Percentiles rank a stretch among this genome's conserved stretches.
phyloP scores from a whole-genome alignment of 2,797 vertebrate species.

The Momotus momota region DNA sequence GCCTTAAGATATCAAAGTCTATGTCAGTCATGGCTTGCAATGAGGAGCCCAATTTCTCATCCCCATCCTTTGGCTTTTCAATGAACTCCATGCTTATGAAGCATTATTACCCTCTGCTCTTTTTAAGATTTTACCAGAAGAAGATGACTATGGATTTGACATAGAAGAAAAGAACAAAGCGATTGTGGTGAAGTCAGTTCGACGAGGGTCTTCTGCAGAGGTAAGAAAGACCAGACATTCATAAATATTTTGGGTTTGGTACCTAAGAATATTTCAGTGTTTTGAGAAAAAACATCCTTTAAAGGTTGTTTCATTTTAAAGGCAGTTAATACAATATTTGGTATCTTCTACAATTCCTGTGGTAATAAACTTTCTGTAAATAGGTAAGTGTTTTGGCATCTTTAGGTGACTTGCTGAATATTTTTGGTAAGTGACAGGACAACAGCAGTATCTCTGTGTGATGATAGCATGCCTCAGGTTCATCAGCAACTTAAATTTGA shows the following conservation, averaged over 20 bases:
- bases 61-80: neutral
- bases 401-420: neutral
- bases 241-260: neutral
- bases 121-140: conserved; percentile 91
- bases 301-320: neutral
- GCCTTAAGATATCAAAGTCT: neutral
- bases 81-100: neutral
- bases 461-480: neutral
- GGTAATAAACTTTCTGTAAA: neutral
- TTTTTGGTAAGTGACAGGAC: neutral
- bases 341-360: neutral
- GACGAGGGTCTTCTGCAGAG: conserved; percentile 93
- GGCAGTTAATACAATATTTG: neutral
- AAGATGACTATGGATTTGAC: conserved; percentile 96
- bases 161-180: conserved; percentile 98
- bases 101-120: neutral
- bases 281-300: neutral
- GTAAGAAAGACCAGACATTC: conserved; percentile 76
- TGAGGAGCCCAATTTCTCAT: neutral
- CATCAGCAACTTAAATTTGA: neutral
- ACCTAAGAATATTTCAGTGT: neutral
- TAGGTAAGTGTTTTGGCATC: neutral
- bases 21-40: neutral
- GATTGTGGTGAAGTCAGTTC: conserved; percentile 92
- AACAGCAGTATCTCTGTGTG: neutral